Base-by-base conservation (phyloP, 2,888 invertebrate species). In the Lysandra bellargus region DNA sequence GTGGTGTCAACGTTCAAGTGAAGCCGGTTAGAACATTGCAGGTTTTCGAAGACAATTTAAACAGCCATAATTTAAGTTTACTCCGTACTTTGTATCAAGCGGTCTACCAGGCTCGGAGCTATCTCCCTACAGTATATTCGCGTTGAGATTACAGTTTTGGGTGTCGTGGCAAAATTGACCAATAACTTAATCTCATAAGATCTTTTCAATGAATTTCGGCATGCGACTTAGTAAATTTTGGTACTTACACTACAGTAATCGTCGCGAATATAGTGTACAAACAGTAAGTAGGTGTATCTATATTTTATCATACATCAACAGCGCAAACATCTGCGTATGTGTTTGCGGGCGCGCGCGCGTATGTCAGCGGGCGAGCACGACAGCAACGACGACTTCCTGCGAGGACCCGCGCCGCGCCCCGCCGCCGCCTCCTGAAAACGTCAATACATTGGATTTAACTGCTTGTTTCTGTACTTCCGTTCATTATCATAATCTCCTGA, bases 271-370 rank as follows among this genome's bases (percentile, higher is more conserved):
- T 9, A 49, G 4, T 33, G 14, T 53, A 17, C 14, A 33, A 76
- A 53, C n/a, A 57, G 33, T 76, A 76, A 76, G 12, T 53, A 57
- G 4, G 53, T 75, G n/a, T 30, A 76, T 76, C 57, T 76, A 76
- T 76, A 76, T 76, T 76, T 76, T 76, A 76, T 57, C 17, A 76
- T 76, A 76, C 76, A 76, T 76, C 76, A 53, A 53, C 17, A 53
- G 17, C 33, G 53, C 40, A 74, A 44, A 57, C 33, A 76, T 76
- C 57, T 76, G 76, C 53, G 33, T 30, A 76, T 30, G 23, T 49
- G 75, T 23, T 9, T 9, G 49, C 49, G 23, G 9, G 30, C 75
- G 49, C 75, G 75, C 44, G 75, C 44, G 12, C 75, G 44, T 4
- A 75, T 14, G 75, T 75, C 44, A 75, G 75, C 49, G 75, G 75